Evolutionary conservation across 1,140 invertebrate genomes (phyloP).

Genomic region (Nymphalis io): DNA sequence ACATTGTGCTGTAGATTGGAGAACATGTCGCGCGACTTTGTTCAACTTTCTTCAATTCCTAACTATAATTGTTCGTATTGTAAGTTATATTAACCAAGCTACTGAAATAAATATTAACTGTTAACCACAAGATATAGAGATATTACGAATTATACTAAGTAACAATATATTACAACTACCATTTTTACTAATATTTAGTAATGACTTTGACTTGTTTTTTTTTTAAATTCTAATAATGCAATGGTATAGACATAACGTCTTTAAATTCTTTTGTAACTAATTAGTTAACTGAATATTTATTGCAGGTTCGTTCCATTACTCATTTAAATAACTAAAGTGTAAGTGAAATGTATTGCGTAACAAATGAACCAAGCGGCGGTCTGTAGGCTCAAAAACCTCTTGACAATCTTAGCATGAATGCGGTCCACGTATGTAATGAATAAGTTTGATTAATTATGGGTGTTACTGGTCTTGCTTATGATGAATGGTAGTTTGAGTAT

Average conservation of each 20-base stretch:
- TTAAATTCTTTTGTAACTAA: background rate
- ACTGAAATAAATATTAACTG: too few relatives aligned
- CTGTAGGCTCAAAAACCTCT: constrained; percentile 15
- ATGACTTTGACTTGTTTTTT: background rate
- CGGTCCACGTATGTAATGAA: constrained; percentile 23
- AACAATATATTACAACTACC: too few relatives aligned
- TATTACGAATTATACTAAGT: too few relatives aligned
- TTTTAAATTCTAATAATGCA: background rate
- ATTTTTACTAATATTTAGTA: too few relatives aligned
- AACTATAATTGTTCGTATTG: too few relatives aligned
- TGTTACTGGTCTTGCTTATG: constrained; percentile 26
- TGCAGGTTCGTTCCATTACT: constrained; percentile 4
- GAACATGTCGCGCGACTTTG: too few relatives aligned
- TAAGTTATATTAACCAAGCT: too few relatives aligned
- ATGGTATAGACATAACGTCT: background rate
- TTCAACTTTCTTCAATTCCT: too few relatives aligned
- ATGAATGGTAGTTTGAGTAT: constrained; percentile 22
- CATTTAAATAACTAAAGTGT: constrained; percentile 16
- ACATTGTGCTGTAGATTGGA: background rate
- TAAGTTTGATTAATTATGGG: constrained; percentile 31
- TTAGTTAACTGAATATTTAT: background rate
- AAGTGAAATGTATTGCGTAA: constrained; percentile 26
- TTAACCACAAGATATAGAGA: too few relatives aligned
- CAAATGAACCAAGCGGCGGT: constrained; percentile 4
- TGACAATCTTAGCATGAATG: constrained; percentile 29